These are phyloP conservation scores for Malurus splendens DNA, from an alignment of 2,797 vertebrate species.

Conservation along the genomic window DNA sequence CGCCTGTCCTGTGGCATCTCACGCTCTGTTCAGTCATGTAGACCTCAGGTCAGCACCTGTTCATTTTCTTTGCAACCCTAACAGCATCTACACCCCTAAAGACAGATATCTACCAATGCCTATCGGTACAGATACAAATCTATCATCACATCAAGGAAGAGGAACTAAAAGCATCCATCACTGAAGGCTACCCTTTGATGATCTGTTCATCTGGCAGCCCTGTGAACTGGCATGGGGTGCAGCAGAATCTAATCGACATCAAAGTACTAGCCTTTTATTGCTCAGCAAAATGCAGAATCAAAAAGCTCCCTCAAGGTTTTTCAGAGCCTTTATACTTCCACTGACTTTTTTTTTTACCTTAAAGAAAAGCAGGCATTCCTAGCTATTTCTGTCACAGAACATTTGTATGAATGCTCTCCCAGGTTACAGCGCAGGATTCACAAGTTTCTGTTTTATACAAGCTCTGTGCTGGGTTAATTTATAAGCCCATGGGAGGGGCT, in stretches of 20 bases:
- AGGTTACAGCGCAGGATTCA: background rate
- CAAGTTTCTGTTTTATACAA: background rate
- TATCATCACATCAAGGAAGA: background rate
- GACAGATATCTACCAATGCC: background rate
- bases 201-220: background rate
- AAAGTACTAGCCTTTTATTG: background rate
- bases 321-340: background rate
- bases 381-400: background rate
- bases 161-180: background rate
- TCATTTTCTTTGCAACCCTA: background rate
- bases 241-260: background rate
- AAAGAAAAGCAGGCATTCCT: background rate
- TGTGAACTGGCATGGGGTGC: background rate
- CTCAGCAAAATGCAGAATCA: background rate
- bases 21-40: background rate
- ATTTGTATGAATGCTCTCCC: background rate
- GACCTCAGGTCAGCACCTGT: background rate
- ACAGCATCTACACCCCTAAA: background rate
- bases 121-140: background rate
- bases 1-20: background rate
- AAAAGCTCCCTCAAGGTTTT: background rate
- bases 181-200: background rate
- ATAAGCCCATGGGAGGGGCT: background rate
- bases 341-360: background rate
- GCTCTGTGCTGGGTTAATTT: background rate